Percentiles rank a stretch among this genome's conserved stretches.
phyloP scores from a whole-genome alignment of 2,888 invertebrate genomes.

The Ormyrus thymus region DNA sequence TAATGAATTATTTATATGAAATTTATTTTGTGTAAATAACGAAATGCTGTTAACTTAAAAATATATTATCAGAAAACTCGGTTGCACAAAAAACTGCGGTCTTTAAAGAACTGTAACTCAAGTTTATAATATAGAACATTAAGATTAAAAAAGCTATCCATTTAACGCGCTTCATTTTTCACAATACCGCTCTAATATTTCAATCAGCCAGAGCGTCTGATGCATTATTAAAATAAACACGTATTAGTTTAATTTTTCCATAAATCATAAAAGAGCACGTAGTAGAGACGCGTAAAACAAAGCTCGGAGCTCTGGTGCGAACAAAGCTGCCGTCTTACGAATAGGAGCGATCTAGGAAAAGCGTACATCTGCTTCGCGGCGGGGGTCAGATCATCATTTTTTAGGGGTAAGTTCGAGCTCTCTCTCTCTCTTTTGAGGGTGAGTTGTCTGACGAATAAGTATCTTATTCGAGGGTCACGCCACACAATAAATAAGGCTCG shows the following conservation, averaged over 20 bases:
- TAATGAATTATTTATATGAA: too few relatives aligned
- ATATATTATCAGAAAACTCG: too few relatives aligned
- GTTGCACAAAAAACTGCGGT: too few relatives aligned
- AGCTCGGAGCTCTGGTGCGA: slow-evolving; percentile 18
- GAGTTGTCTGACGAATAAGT: slow-evolving; percentile 50
- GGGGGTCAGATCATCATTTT: slow-evolving; percentile 71
- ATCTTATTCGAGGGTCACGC: slow-evolving; percentile 33
- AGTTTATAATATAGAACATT: too few relatives aligned
- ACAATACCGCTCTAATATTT: too few relatives aligned
- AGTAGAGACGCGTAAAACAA: slow-evolving; percentile 14
- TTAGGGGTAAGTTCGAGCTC: slow-evolving; percentile 63
- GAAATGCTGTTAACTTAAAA: too few relatives aligned
- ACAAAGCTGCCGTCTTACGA: slow-evolving; percentile 25
- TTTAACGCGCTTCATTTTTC: too few relatives aligned
- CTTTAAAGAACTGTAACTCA: too few relatives aligned
- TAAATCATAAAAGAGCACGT: slow-evolving; percentile 12
- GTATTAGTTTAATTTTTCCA: slow-evolving; percentile 29
- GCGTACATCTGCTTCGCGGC: slow-evolving; percentile 72
- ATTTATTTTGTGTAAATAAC: too few relatives aligned
- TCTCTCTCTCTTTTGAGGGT: slow-evolving; percentile 11
- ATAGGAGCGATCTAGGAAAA: slow-evolving; percentile 59
- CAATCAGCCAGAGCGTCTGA: too few relatives aligned
- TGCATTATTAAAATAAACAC: slow-evolving; percentile 19
- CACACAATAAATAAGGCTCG: slow-evolving; percentile 44
- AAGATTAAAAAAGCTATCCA: too few relatives aligned